Base-by-base conservation (phyloP, 1,140 invertebrate species). In the Halotydeus destructor region DNA sequence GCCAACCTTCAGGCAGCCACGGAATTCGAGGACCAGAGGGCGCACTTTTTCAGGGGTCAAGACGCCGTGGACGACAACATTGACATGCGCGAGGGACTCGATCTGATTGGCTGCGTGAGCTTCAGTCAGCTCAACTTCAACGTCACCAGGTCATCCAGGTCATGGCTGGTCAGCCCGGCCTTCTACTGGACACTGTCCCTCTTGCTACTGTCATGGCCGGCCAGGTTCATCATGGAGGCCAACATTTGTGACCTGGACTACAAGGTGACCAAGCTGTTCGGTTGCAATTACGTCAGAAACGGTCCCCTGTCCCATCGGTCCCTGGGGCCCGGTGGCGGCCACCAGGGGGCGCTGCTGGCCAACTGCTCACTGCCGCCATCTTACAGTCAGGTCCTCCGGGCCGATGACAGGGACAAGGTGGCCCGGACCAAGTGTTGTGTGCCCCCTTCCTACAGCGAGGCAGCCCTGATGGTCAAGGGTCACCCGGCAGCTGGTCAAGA, bases 41-140 rank as follows among this genome's bases (percentile, higher is more conserved):
- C 75, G 11, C 61, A 74, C 48, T 86, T 86, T 59, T 84, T 83
- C 52, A 44, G 41, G 23, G 76, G 80, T 40, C 71, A 83, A 59
- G 78, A 81, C 59, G 55, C 73, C 14, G 68, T 72, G 34, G 81
- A 84, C 53, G 78, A 84, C 58, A 84, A 83, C 57, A 78, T 84
- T 75, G 80, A 86, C 61, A 82, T 81, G 69, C 60, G 76, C 3
- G 82, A 86, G 54, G 79, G 80, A 9, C 65, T 86, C 36, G 80
- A 84, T 56, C 63, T 86, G 11, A 67, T 65, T 3, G 42, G 79
- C 79, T 60, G 84, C n/a, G 60, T 16, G 6, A 38, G 30, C 35
- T 30, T 21, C 36, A 38, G 6, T 38, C 37, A 38, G 25, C 27
- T 9, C 14, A 30, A 30, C 27, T 41, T 38, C 23, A 21, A 37